These are phyloP conservation scores for Orycteropus afer DNA, from an alignment of 2,113 vertebrate species.

Conservation along the genomic window DNA sequence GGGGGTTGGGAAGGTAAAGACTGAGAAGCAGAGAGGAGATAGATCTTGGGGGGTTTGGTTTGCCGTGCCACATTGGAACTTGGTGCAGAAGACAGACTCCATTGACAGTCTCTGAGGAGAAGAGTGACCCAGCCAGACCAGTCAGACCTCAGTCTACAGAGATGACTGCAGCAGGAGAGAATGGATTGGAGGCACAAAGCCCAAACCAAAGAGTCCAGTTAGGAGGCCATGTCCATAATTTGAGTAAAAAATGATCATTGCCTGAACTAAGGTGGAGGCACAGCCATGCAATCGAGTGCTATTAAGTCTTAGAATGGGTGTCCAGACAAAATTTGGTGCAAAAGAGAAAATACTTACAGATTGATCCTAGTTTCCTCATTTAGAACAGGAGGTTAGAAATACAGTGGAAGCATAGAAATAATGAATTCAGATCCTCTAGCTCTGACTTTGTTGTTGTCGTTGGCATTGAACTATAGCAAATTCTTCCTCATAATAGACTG, in stretches of 20 bases:
- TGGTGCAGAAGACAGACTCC: neutral
- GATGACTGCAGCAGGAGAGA: accelerated
- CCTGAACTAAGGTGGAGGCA: neutral
- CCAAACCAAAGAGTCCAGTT: neutral
- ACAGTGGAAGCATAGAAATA: neutral
- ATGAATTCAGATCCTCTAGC: neutral
- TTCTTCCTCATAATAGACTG: accelerated
- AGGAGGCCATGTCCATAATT: neutral
- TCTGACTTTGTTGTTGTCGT: neutral
- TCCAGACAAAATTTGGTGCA: neutral
- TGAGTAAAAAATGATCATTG: neutral
- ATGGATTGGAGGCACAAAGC: neutral
- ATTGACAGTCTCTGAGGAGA: neutral
- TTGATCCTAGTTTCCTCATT: too few species aligned
- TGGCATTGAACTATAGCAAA: neutral
- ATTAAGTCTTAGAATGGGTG: neutral
- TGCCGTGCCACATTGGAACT: neutral
- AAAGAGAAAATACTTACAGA: neutral
- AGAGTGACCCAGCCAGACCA: neutral
- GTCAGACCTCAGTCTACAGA: too few species aligned
- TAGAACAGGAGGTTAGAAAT: neutral
- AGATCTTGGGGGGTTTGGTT: accelerated
- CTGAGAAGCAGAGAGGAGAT: neutral
- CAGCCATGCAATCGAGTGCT: neutral
- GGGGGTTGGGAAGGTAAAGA: too few species aligned